phyloP scores from a whole-genome alignment of 2,888 invertebrate species.

The Tiliacea aurago region DNA sequence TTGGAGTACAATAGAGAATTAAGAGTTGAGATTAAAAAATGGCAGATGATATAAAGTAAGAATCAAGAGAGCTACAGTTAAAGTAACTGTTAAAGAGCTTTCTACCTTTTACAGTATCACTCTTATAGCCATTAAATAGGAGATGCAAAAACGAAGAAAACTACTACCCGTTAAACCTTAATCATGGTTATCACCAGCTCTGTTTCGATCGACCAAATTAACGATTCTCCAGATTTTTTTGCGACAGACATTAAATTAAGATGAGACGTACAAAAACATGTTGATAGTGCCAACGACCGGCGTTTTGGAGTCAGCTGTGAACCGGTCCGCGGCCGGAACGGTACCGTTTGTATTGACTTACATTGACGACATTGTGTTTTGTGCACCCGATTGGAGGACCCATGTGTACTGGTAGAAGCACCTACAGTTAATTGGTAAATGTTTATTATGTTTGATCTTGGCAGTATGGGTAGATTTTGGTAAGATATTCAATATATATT shows the following conservation, averaged over 20 bases:
- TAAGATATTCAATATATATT: neutral
- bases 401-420: neutral
- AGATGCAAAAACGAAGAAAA: constrained; percentile 6
- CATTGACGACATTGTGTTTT: constrained; percentile 53
- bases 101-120: neutral
- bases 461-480: neutral
- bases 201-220: constrained; percentile 24
- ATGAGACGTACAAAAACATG: constrained; percentile 60
- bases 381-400: constrained; percentile 11
- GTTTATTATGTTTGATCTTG: neutral
- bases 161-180: constrained; percentile 7
- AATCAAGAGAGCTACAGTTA: neutral
- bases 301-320: constrained; percentile 67
- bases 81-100: neutral
- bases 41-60: neutral
- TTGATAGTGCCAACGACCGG: constrained; percentile 60
- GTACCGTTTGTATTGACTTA: constrained; percentile 68
- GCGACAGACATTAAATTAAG: constrained; percentile 56
- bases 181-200: constrained; percentile 35
- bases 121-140: neutral
- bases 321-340: constrained; percentile 66
- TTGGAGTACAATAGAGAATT: neutral
- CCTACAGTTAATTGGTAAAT: constrained; percentile 1
- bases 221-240: constrained; percentile 57
- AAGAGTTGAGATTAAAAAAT: neutral